Evolutionary conservation across 2,797 vertebrate species (phyloP).

Genomic region (Sebastes alutus): DNA sequence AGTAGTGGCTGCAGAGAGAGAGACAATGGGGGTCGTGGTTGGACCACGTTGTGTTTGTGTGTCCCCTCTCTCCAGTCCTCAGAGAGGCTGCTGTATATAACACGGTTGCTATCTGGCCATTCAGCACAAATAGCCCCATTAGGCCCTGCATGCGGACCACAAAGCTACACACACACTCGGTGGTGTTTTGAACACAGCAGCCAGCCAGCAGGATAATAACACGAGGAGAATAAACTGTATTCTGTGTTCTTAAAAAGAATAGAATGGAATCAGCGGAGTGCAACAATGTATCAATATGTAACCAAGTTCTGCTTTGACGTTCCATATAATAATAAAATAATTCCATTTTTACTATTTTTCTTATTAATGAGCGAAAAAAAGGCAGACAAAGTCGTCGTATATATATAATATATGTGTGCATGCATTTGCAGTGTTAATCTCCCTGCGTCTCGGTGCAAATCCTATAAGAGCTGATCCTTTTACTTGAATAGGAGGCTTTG

Average conservation of each 20-base stretch:
- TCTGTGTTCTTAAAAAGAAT: conserved; percentile 46
- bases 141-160: conserved; percentile 44
- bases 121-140: conserved; percentile 38
- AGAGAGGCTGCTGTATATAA: background rate
- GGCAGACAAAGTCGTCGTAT: conserved; percentile 42
- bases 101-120: conserved; percentile 34
- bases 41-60: conserved; percentile 75
- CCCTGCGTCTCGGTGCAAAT: conserved; percentile 61
- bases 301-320: conserved; percentile 41
- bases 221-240: conserved; percentile 45
- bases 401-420: conserved; percentile 8
- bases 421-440: conserved; percentile 63
- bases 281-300: conserved; percentile 15
- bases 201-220: conserved; percentile 36
- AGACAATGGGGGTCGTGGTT: conserved; percentile 66
- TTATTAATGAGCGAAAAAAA: conserved; percentile 9
- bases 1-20: conserved; percentile 16
- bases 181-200: conserved; percentile 47
- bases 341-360: background rate
- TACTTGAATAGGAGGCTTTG: conserved; percentile 56
- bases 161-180: conserved; percentile 37
- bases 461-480: conserved; percentile 60
- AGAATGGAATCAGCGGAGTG: conserved; percentile 55
- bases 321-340: too few species aligned
- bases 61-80: conserved; percentile 27